Conservation (phyloP, 1,140 invertebrate genomes). For the Lasaia peninsularis region DNA sequence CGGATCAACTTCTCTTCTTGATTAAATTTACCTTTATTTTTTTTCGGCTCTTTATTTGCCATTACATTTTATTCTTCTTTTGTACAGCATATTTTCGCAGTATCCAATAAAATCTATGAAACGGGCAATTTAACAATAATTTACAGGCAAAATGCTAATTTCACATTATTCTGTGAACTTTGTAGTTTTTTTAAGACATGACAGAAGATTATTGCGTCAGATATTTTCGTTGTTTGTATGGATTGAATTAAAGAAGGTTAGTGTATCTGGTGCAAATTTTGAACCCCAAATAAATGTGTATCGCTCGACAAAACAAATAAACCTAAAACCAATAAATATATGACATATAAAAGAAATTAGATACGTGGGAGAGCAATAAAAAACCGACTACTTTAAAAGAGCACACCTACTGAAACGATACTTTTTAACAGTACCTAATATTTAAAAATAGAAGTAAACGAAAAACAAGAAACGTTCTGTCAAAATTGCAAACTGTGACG, state of each 20-base stretch:
- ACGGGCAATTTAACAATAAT: conserved; percentile 36
- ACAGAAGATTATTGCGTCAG: not conserved
- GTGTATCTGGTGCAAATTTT: no score
- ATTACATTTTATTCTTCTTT: conserved; percentile 67
- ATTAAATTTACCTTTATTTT: conserved; percentile 55
- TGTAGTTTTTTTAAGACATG: not conserved
- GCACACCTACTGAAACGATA: not conserved
- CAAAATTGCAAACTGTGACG: conserved; percentile 67
- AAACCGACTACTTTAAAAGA: not conserved
- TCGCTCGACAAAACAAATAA: no score
- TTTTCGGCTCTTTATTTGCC: conserved; percentile 66
- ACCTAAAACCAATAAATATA: not conserved
- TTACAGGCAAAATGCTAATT: conserved; percentile 20
- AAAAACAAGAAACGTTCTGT: conserved; percentile 58
- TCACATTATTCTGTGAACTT: conserved; percentile 21
- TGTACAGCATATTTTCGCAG: conserved; percentile 55
- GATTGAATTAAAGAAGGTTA: no score
- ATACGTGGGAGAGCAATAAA: no score
- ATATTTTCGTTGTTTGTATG: not conserved
- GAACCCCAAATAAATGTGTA: no score
- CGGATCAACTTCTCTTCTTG: conserved; percentile 58
- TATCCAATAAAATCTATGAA: conserved; percentile 16
- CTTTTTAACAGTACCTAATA: conserved; percentile 12
- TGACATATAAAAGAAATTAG: not conserved
- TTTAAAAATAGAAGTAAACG: conserved; percentile 58